phyloP scores from a whole-genome alignment of 2,888 invertebrate species.

The Scelioninae gen. 2 region DNA sequence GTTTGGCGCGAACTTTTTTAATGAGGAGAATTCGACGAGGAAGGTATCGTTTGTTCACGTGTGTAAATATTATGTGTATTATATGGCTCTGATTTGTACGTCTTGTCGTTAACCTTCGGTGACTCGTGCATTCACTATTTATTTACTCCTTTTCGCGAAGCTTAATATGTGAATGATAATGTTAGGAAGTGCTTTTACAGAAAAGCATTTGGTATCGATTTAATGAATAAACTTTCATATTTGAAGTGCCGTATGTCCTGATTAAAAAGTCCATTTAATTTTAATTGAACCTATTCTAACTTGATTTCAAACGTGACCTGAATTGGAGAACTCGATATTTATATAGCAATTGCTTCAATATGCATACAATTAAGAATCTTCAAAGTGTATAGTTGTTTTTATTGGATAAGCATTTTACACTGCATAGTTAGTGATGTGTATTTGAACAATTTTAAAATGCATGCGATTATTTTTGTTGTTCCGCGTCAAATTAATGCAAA shows the following conservation, averaged over 20 bases:
- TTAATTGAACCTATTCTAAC: not conserved
- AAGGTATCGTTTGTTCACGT: slow-evolving; percentile 30
- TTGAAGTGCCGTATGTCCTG: not conserved
- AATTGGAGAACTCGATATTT: not conserved
- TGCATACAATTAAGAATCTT: not conserved
- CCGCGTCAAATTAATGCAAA: too few species aligned
- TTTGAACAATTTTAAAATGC: too few species aligned
- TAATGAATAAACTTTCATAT: slow-evolving; percentile 9
- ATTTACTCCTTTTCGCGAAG: slow-evolving; percentile 36
- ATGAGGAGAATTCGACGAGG: slow-evolving; percentile 6
- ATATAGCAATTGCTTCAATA: not conserved
- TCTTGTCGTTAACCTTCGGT: slow-evolving; percentile 35
- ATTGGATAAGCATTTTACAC: too few species aligned
- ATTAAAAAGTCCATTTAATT: slow-evolving; percentile 22
- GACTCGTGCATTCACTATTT: slow-evolving; percentile 47
- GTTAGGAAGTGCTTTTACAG: slow-evolving; percentile 4
- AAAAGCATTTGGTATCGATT: slow-evolving; percentile 16
- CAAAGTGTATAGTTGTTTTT: too few species aligned
- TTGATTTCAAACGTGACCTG: not conserved
- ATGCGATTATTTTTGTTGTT: too few species aligned
- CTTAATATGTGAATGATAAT: slow-evolving; percentile 13
- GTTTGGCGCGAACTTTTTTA: slow-evolving; percentile 6
- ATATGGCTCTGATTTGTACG: slow-evolving; percentile 37
- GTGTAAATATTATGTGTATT: slow-evolving; percentile 51
- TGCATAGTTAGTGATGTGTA: too few species aligned